Percentiles rank a stretch among this genome's conserved stretches.
Conservation (phyloP, 64 coral and sea anemone species). For the Orbicella faveolata region DNA sequence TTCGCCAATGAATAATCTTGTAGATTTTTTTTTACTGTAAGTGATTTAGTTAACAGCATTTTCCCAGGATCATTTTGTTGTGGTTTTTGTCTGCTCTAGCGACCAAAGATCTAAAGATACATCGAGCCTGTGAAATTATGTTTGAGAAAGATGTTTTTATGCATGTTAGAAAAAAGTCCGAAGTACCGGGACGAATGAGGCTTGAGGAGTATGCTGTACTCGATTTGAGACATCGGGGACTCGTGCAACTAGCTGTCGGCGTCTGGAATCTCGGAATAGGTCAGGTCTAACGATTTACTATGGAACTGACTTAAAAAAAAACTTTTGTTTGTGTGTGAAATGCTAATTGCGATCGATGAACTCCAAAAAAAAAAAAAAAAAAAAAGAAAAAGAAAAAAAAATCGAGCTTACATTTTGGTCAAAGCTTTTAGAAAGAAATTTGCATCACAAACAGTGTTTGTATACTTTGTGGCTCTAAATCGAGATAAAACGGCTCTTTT, state of each 20-base stretch:
- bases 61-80: neutral
- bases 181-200: too few relatives aligned
- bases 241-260: neutral
- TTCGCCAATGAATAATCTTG: neutral
- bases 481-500: constrained; percentile 91
- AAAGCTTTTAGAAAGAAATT: constrained; percentile 43
- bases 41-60: neutral
- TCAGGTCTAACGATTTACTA: neutral
- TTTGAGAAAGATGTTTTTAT: neutral
- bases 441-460: constrained; percentile 44
- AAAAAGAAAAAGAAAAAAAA: neutral
- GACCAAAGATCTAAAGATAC: constrained; percentile 1
- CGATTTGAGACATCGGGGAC: neutral
- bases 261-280: neutral
- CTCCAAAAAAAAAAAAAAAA: neutral
- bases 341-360: too few relatives aligned
- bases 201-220: neutral
- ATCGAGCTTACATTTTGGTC: neutral
- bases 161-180: neutral
- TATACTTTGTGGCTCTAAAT: constrained; percentile 28
- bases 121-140: neutral
- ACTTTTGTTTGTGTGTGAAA: neutral
- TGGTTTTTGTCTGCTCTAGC: neutral
- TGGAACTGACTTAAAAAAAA: neutral
- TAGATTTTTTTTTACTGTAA: neutral